Percentiles rank a stretch among this genome's conserved stretches.
Evolutionary conservation across 1,140 invertebrate genomes (phyloP).

Genomic region (Melanaphis sacchari): DNA sequence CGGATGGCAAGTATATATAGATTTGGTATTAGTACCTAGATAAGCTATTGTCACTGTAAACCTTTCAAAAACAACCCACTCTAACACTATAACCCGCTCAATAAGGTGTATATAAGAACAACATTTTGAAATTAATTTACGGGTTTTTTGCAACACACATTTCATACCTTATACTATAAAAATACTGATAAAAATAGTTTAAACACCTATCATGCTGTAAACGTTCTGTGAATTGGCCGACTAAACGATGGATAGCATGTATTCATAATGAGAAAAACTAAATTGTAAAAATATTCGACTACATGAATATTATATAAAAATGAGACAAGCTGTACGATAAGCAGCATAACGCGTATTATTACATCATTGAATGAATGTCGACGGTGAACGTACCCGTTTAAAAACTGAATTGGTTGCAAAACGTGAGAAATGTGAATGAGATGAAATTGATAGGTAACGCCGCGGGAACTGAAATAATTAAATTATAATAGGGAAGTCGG

Average conservation of each 20-base stretch:
- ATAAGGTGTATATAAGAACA: neutral
- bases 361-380: neutral
- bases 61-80: too few relatives aligned
- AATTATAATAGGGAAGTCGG: neutral
- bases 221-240: too few relatives aligned
- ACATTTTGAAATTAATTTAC: neutral
- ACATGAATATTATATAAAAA: neutral
- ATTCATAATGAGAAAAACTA: neutral
- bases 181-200: too few relatives aligned
- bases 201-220: too few relatives aligned
- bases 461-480: slow-evolving; percentile 1
- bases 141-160: neutral
- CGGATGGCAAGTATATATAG: too few relatives aligned
- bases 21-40: too few relatives aligned
- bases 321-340: neutral
- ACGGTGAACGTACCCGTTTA: neutral
- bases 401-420: neutral
- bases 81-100: too few relatives aligned
- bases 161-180: too few relatives aligned
- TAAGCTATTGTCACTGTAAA: too few relatives aligned
- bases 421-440: neutral
- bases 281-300: neutral
- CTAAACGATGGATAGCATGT: neutral
- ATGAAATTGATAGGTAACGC: neutral
- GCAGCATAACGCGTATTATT: neutral